Evolutionary conservation across 2,888 invertebrate genomes (phyloP).

Genomic region (Eupeodes luniger): DNA sequence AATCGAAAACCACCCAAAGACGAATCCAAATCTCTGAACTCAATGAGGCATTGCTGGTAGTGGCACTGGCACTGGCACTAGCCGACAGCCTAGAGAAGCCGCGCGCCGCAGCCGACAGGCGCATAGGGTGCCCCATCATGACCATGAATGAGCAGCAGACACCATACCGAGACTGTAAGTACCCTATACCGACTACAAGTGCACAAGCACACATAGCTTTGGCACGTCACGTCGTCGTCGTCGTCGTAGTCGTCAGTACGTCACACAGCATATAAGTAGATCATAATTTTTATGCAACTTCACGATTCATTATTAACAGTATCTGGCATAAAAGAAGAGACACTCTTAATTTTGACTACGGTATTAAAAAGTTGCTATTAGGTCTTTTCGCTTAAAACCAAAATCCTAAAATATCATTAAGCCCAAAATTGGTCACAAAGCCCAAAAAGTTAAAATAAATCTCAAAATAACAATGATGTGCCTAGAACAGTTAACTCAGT

Average conservation of each 20-base stretch:
- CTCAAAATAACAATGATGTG: no score
- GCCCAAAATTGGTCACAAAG: no score
- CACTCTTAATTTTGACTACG: not conserved
- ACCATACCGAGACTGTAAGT: slow-evolving; percentile 24
- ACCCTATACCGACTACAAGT: not conserved
- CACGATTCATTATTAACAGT: slow-evolving; percentile 46
- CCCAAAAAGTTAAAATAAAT: no score
- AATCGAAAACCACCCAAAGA: slow-evolving; percentile 63
- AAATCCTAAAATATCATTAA: no score
- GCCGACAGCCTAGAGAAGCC: not conserved
- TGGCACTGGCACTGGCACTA: not conserved
- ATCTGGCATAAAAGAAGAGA: not conserved
- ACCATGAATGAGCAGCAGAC: slow-evolving; percentile 45
- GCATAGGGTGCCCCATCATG: slow-evolving; percentile 42
- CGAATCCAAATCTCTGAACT: slow-evolving; percentile 54
- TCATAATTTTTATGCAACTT: slow-evolving; percentile 41
- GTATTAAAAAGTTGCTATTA: no score
- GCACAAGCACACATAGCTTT: slow-evolving; percentile 20
- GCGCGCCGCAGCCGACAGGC: not conserved
- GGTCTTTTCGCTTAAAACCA: no score
- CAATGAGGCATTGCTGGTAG: slow-evolving; percentile 46
- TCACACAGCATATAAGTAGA: slow-evolving; percentile 45
- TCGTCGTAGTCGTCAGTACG: slow-evolving; percentile 3
- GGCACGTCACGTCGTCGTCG: slow-evolving; percentile 1
- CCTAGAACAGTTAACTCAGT: no score